These are phyloP conservation scores for Indicator maculatus DNA, from an alignment of 2,113 vertebrate species.

Conservation along the genomic window DNA sequence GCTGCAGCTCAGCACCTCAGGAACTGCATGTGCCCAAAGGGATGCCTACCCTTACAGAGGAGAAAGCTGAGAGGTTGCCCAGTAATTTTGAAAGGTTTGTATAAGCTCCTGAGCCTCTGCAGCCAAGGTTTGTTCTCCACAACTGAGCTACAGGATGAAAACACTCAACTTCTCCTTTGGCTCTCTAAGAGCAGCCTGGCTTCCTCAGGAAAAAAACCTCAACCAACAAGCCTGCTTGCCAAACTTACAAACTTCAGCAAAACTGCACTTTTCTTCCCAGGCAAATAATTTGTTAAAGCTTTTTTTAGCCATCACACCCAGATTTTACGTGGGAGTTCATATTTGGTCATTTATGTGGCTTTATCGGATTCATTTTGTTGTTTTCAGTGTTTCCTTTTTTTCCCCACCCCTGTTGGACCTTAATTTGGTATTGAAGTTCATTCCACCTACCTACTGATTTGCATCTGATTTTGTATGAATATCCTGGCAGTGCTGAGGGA, in stretches of 20 bases:
- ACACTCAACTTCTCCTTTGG: neutral
- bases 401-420: neutral
- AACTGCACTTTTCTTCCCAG: neutral
- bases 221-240: neutral
- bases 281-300: neutral
- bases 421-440: neutral
- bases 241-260: neutral
- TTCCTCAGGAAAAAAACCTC: neutral
- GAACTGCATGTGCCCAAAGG: neutral
- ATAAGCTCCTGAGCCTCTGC: neutral
- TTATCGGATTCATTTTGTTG: neutral
- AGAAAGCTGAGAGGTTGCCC: neutral
- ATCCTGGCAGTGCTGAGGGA: neutral
- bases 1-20: rapidly evolving
- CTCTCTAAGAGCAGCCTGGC: neutral
- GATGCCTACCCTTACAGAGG: too few relatives aligned
- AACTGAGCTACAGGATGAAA: neutral
- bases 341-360: neutral
- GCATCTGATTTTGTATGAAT: neutral
- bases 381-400: too few relatives aligned
- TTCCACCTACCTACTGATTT: neutral
- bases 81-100: neutral
- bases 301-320: neutral
- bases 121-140: neutral
- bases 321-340: neutral